These are phyloP conservation scores for Sander vitreus DNA, from an alignment of 2,113 vertebrate species.

Conservation along the genomic window DNA sequence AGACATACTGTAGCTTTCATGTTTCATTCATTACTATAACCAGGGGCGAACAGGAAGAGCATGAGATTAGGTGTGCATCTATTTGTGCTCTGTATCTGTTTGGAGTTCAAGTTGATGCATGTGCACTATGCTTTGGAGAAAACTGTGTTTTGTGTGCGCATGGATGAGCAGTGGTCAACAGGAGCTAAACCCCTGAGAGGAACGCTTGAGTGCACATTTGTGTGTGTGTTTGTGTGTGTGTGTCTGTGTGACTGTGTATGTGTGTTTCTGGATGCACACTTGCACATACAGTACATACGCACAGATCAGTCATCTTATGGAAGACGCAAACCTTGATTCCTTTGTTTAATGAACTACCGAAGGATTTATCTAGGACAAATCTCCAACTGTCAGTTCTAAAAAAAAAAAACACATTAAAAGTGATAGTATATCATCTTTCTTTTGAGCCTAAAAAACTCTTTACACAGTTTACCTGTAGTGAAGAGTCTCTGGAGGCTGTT, in stretches of 20 bases:
- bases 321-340: slow-evolving; percentile 15
- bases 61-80: slow-evolving; percentile 56
- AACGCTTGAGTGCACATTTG: slow-evolving; percentile 22
- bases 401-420: slow-evolving; percentile 19
- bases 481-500: background rate
- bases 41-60: background rate
- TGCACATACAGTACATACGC: slow-evolving; percentile 3
- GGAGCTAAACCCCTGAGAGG: slow-evolving; percentile 36
- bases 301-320: background rate
- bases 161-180: slow-evolving; percentile 46
- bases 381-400: background rate
- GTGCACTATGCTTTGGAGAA: slow-evolving; percentile 33
- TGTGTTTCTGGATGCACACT: background rate
- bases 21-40: slow-evolving; percentile 55
- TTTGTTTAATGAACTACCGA: slow-evolving; percentile 52
- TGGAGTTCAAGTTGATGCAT: slow-evolving; percentile 15
- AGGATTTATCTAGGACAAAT: slow-evolving; percentile 19
- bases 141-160: slow-evolving; percentile 39
- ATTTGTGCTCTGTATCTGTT: slow-evolving; percentile 14
- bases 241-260: background rate
- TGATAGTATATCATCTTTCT: background rate
- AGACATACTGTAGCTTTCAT: slow-evolving; percentile 18
- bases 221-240: background rate
- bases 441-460: background rate
- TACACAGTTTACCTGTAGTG: slow-evolving; percentile 2